Evolutionary conservation across 2,797 vertebrate genomes (phyloP), one percentile per base, ranked within the genome.

Genomic region (Picus viridis): DNA sequence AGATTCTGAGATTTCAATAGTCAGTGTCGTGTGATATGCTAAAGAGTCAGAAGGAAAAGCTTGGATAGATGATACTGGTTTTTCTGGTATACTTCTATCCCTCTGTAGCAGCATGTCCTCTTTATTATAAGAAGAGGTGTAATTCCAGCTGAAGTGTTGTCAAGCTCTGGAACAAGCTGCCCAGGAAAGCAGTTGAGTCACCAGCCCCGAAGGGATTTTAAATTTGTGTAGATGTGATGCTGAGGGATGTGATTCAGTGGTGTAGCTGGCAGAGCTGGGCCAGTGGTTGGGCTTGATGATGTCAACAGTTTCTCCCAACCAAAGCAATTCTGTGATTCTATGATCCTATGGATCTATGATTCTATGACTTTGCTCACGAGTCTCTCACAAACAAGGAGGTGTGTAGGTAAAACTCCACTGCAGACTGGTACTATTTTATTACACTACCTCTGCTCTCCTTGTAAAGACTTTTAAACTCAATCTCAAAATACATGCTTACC

Each of bases 201-300:
- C 12, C 16, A 16, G n/a, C 27, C 34, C 32, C 32, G 34, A 8
- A 39, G 10, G 17, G 8, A 6, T 59, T 58, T 14, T 58, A 58
- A 68, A 49, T 41, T 6, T 1, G 0, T n/a, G 17, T 16, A 49
- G 10, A 41, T 4, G 7, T 51, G 34, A 10, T 4, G 0, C 13
- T 51, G 24, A 20, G 23, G 17, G 29, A 59, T 10, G 10, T 14
- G 34, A 4, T 27, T 69, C 59, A 17, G 45, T 36, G 62, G 15
- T 58, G 32, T 32, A 10, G 6, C 8, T 69, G 56, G 29, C 56
- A 59, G 29, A n/a, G 17, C 4, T 61, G 22, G 27, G 64, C 8
- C 39, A 32, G 6, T 7, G 16, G n/a, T 23, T 41, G 29, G 56
- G 32, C 29, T 49, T 7, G 1, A 18, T 22, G 17, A 69, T 29